A percentile compares a stretch with the other conserved stretches of the same genome.
Conservation (phyloP, 2,888 invertebrate species). For the Diaperis boleti region DNA sequence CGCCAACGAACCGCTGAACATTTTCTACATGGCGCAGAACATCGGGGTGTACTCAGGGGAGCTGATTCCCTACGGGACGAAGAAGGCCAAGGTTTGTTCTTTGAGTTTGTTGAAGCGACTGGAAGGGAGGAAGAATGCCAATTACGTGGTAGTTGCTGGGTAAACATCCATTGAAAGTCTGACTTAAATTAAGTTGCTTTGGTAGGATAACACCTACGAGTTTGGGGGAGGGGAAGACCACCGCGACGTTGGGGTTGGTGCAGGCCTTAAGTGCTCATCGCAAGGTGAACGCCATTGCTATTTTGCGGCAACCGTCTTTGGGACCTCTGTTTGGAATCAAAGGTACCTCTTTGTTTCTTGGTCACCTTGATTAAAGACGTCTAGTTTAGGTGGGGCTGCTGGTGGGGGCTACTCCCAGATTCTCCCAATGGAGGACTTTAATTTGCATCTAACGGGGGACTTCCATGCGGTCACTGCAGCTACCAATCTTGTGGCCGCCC, state of each 20-base stretch:
- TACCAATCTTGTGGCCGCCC: conserved; percentile 97
- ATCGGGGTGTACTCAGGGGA: conserved; percentile 86
- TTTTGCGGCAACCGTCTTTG: conserved; percentile 96
- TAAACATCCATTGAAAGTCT: conserved; percentile 64
- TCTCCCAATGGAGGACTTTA: conserved; percentile 99
- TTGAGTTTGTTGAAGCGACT: conserved; percentile 84
- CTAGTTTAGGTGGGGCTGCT: conserved; percentile 69
- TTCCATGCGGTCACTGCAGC: conserved; percentile 98
- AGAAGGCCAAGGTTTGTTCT: conserved; percentile 95
- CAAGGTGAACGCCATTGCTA: conserved; percentile 89
- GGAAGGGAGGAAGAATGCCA: conserved; percentile 77
- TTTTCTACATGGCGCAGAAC: conserved; percentile 81
- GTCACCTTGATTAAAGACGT: too few species aligned
- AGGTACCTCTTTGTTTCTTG: too few species aligned
- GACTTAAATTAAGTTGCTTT: too few species aligned
- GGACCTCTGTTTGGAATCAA: conserved; percentile 99
- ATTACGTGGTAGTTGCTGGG: conserved; percentile 96
- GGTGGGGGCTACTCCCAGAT: conserved; percentile 97
- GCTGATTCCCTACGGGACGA: conserved; percentile 90
- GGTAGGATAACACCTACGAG: conserved; percentile 96
- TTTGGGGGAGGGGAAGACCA: conserved; percentile 99
- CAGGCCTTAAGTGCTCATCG: conserved; percentile 92
- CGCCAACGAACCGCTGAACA: conserved; percentile 79
- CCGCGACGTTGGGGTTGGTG: conserved; percentile 91
- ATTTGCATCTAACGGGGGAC: conserved; percentile 97